These are phyloP conservation scores for Agrochola circellaris DNA, from an alignment of 2,888 invertebrate species.

Conservation along the genomic window DNA sequence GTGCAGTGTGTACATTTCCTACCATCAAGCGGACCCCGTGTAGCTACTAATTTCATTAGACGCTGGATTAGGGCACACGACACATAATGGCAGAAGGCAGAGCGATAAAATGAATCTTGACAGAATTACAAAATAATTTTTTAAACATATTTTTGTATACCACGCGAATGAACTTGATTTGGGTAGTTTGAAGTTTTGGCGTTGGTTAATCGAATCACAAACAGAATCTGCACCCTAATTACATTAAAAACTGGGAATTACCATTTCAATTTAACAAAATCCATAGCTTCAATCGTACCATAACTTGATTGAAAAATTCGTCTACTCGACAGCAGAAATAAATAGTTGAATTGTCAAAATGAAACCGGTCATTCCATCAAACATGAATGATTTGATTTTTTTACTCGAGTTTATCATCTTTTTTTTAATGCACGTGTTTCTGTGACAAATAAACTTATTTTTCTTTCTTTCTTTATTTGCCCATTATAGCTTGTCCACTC, in stretches of 20 bases:
- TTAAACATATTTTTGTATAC: neutral
- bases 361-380: neutral
- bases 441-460: too few relatives aligned
- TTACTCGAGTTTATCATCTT: too few relatives aligned
- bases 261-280: neutral
- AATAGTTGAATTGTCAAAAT: neutral
- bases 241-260: neutral
- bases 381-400: too few relatives aligned
- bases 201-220: neutral
- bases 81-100: neutral
- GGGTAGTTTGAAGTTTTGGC: neutral
- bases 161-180: neutral
- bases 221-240: neutral
- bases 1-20: conserved; percentile 57
- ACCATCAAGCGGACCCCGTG: conserved; percentile 51
- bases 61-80: conserved; percentile 35
- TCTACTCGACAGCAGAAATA: neutral
- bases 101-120: neutral
- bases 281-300: neutral
- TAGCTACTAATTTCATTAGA: conserved; percentile 62
- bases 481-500: too few relatives aligned
- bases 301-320: neutral
- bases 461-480: too few relatives aligned
- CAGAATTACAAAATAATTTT: neutral
- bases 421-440: too few relatives aligned